phyloP scores from a whole-genome alignment of 2,797 vertebrate species.

The Taenioides sp. region DNA sequence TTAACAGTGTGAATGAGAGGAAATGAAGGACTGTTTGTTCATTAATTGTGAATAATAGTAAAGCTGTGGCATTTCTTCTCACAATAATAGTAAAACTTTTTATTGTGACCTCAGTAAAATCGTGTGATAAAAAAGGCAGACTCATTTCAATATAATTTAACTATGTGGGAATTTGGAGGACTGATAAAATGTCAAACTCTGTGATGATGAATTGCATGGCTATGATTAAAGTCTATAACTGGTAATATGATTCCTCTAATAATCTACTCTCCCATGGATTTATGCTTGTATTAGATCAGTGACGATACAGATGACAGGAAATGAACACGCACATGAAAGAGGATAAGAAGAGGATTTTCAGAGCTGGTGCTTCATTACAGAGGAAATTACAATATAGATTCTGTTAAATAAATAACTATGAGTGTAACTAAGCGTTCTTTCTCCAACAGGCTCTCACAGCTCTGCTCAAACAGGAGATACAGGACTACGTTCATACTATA shows the following conservation, averaged over 20 bases:
- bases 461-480: no score
- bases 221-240: slow-evolving; percentile 23
- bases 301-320: slow-evolving; percentile 5
- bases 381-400: slow-evolving; percentile 5
- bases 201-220: slow-evolving; percentile 28
- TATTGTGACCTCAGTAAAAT: background rate
- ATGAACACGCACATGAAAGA: slow-evolving; percentile 7
- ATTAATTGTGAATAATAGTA: no score
- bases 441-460: no score
- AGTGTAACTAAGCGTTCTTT: background rate
- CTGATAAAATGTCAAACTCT: slow-evolving; percentile 18
- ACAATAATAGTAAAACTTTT: no score
- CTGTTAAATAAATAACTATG: background rate
- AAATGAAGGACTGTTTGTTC: no score
- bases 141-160: slow-evolving; percentile 21
- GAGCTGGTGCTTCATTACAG: slow-evolving; percentile 1
- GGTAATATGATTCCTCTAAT: slow-evolving; percentile 7
- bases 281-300: slow-evolving; percentile 6
- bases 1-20: no score
- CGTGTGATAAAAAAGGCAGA: slow-evolving; percentile 19
- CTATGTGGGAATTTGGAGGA: slow-evolving; percentile 16
- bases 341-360: slow-evolving; percentile 1
- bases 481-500: no score
- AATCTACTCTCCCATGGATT: slow-evolving; percentile 3
- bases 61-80: no score